phyloP scores from a whole-genome alignment of 2,888 invertebrate genomes.

The Cheilosia vernalis region DNA sequence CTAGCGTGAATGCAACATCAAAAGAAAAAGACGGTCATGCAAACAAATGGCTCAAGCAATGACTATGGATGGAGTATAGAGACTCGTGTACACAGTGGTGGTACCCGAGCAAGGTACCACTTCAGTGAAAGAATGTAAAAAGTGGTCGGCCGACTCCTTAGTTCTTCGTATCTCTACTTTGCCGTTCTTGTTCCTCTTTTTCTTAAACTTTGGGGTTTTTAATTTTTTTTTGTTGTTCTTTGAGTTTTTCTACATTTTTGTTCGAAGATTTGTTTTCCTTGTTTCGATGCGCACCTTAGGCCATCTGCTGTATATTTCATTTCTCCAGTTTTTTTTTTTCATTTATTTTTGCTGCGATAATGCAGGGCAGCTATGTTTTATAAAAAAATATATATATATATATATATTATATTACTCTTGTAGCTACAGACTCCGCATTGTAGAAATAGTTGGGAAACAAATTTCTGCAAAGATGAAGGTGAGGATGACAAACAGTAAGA shows the following conservation, averaged over 20 bases:
- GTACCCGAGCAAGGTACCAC: slow-evolving; percentile 42
- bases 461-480: slow-evolving; percentile 18
- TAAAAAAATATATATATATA: not conserved
- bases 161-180: slow-evolving; percentile 42
- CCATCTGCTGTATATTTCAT: slow-evolving; percentile 64
- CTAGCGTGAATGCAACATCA: slow-evolving; percentile 38
- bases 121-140: slow-evolving; percentile 58
- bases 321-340: slow-evolving; percentile 24
- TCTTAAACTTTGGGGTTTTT: not conserved
- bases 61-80: not conserved
- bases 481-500: not conserved
- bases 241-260: slow-evolving; percentile 3
- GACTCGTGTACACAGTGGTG: not conserved
- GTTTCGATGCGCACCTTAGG: slow-evolving; percentile 44
- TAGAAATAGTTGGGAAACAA: not conserved
- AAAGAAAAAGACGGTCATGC: slow-evolving; percentile 52
- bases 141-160: slow-evolving; percentile 70
- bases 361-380: slow-evolving; percentile 16
- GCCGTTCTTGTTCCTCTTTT: slow-evolving; percentile 1
- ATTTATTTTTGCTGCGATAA: slow-evolving; percentile 9
- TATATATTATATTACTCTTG: slow-evolving; percentile 9
- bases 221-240: slow-evolving; percentile 4
- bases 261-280: slow-evolving; percentile 18
- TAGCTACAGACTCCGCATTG: not conserved
- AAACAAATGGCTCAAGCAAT: no score